These are phyloP conservation scores for Heliconius eleuchia DNA, from an alignment of 1,140 invertebrate species.

Conservation along the genomic window DNA sequence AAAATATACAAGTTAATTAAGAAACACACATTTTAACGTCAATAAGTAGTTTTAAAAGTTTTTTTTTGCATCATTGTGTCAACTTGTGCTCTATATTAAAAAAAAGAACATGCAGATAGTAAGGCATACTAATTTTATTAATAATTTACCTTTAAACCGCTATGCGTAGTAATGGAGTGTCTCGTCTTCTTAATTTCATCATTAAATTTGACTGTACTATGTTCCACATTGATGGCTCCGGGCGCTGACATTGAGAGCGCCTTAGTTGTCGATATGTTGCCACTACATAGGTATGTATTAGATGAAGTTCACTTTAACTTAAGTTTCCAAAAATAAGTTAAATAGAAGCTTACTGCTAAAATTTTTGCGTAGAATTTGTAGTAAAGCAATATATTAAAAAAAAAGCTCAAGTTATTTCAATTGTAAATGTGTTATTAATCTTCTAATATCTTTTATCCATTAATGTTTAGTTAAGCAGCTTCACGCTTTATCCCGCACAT, in stretches of 20 bases:
- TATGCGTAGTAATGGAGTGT: constrained; percentile 73
- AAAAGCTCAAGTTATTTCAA: neutral
- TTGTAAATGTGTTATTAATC: neutral
- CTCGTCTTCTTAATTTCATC: constrained; percentile 72
- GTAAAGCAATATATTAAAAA: neutral
- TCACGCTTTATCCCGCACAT: too few species aligned
- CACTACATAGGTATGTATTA: constrained; percentile 42
- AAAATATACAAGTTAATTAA: too few species aligned
- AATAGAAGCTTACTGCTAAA: neutral
- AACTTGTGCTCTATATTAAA: neutral
- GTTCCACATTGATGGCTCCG: constrained; percentile 92
- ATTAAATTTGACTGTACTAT: constrained; percentile 85
- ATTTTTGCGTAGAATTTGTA: neutral
- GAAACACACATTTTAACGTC: too few species aligned
- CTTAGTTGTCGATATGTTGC: constrained; percentile 85
- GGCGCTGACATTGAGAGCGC: constrained; percentile 91
- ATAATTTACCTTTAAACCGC: constrained; percentile 52
- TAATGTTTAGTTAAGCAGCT: neutral
- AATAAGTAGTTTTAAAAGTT: too few species aligned
- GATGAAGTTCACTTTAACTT: constrained; percentile 7
- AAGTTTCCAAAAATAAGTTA: neutral
- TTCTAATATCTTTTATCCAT: neutral
- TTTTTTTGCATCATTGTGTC: too few species aligned
- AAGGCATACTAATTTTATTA: neutral
- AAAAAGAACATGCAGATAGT: neutral